A percentile compares a stretch with the other conserved stretches of the same genome.
Evolutionary conservation across 2,888 invertebrate species (phyloP).

Genomic region (Argynnis bischoffii): DNA sequence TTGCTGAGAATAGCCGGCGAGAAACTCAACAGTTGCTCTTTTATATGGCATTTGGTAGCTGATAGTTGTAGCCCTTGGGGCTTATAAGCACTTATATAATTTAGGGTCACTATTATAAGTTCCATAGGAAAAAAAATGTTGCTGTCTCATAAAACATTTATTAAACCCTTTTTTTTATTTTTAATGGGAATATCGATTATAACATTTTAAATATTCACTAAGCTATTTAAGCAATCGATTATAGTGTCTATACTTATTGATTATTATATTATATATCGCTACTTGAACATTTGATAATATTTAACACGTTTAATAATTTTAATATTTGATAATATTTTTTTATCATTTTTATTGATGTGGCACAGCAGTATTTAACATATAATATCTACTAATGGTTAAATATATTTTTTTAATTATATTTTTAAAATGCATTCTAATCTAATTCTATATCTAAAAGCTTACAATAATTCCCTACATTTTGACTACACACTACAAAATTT

Average conservation of each 20-base stretch:
- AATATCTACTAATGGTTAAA: background rate
- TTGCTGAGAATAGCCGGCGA: no score
- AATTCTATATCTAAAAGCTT: constrained; percentile 18
- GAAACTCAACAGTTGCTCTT: no score
- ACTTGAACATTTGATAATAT: no score
- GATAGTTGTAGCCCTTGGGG: no score
- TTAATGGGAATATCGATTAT: constrained; percentile 19
- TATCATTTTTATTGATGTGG: constrained; percentile 62
- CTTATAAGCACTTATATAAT: no score
- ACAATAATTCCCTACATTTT: background rate
- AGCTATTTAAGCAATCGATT: constrained; percentile 16
- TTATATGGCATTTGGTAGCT: no score
- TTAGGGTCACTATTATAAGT: background rate
- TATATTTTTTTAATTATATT: background rate
- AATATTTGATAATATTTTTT: constrained; percentile 8
- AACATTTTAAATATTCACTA: constrained; percentile 13
- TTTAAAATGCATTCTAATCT: constrained; percentile 11
- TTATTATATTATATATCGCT: no score
- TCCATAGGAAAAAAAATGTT: background rate
- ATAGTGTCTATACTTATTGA: background rate
- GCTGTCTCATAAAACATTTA: constrained; percentile 25
- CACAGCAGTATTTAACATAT: constrained; percentile 63
- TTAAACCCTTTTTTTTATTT: constrained; percentile 25
- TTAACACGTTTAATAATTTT: background rate
- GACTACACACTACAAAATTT: background rate